Base-by-base conservation (phyloP, 2,113 vertebrate species). In the Trinectes maculatus region DNA sequence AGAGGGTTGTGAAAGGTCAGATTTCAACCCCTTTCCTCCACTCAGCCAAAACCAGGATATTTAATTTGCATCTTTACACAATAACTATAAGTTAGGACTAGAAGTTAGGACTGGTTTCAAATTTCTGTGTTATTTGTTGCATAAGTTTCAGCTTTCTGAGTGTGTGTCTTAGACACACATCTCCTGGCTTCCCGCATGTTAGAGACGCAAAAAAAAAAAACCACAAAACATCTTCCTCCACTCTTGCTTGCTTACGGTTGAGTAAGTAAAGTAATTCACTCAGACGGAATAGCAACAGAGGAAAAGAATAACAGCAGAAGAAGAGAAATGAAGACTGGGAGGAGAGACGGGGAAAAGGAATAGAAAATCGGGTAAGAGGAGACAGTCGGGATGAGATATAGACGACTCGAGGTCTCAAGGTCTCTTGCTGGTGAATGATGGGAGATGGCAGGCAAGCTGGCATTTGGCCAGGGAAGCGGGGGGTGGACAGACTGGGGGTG, bases 401-500 rank as follows among this genome's bases (percentile, higher is more conserved):
- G 49, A 72, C 31, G 15, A 53, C 48, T 3, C n/a, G 22, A 61
- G 63, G 69, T 71, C 74, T 88, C 74, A 87, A 81, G 78, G 79
- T 82, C 79, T 82, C 37, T 58, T 40, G 59, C 58, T 36, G 48
- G 49, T 66, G 69, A 80, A 44, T 7, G 24, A 71, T 74, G 72
- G 77, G 34, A 48, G 42, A 74, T 62, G 55, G 62, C 66, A 66
- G 47, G 43, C 40, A 5, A 16, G 49, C 64, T 31, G 58, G 74
- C 71, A 24, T 24, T 48, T 51, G 56, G 87, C 78, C 84, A 80
- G 71, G 28, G 28, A 39, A 42, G 74, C 68, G 66, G 65, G 75
- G 65, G 71, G 66, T 60, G 64, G 77, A 71, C 83, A 73, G 80
- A 57, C 69, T 74, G 74, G 71, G 69, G 64, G 61, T 61, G 55